These are phyloP conservation scores for Anabas testudineus DNA, from an alignment of 2,797 vertebrate genomes.

Conservation along the genomic window DNA sequence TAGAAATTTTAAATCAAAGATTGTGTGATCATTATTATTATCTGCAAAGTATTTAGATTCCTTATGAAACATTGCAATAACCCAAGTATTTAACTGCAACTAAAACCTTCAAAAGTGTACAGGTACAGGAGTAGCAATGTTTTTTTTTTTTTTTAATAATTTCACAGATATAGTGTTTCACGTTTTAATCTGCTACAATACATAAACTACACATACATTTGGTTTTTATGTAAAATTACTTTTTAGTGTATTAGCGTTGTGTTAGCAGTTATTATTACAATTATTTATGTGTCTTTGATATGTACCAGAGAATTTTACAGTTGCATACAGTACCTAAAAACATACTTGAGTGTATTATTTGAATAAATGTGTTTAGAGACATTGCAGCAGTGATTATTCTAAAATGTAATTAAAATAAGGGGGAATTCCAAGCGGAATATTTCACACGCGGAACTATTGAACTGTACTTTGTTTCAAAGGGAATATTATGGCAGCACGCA, in stretches of 20 bases:
- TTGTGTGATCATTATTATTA: constrained; percentile 8
- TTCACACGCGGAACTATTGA: constrained; percentile 40
- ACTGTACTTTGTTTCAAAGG: constrained; percentile 25
- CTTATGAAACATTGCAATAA: not conserved
- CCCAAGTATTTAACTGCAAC: no score
- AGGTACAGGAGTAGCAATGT: not conserved
- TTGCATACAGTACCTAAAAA: not conserved
- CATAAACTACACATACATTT: no score
- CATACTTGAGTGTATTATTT: not conserved
- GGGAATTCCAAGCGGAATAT: not conserved
- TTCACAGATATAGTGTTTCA: no score
- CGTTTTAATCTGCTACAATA: not conserved
- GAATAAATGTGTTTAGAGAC: not conserved
- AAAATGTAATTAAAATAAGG: no score
- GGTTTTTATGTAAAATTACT: no score
- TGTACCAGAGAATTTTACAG: not conserved
- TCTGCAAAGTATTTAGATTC: not conserved
- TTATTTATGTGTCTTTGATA: not conserved
- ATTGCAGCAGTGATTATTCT: fast-evolving
- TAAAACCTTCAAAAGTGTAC: no score
- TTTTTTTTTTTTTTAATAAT: no score
- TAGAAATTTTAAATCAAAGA: constrained; percentile 3
- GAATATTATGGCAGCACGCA: constrained; percentile 12
- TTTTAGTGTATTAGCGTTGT: no score
- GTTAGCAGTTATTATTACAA: no score